phyloP scores from a whole-genome alignment of 2,113 vertebrate genomes.

The Delphinus delphis region DNA sequence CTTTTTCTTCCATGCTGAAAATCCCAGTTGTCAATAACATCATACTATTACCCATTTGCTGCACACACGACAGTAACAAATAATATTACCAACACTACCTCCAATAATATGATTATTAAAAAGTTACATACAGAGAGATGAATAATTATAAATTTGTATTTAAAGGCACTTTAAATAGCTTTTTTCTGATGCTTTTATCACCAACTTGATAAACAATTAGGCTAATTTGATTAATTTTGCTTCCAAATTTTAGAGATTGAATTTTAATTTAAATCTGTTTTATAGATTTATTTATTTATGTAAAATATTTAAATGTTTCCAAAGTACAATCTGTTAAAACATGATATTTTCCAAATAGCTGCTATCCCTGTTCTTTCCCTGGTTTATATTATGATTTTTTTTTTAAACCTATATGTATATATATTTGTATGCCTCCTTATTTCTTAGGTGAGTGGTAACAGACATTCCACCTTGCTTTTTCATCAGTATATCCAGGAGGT shows the following conservation, averaged over 20 bases:
- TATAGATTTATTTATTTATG: not conserved
- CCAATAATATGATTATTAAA: not conserved
- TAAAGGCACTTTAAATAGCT: not conserved
- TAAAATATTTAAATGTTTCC: slow-evolving; percentile 5
- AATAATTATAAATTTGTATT: not conserved
- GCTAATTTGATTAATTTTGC: slow-evolving; percentile 16
- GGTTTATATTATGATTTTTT: not conserved
- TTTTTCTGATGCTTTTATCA: not conserved
- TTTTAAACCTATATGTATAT: not conserved
- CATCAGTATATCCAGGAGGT: not conserved
- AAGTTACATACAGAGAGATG: not conserved
- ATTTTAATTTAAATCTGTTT: not conserved
- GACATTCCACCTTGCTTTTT: not conserved
- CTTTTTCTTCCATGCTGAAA: not conserved
- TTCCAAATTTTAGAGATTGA: slow-evolving; percentile 28
- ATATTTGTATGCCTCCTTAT: not conserved
- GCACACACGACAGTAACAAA: not conserved
- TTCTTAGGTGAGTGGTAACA: not conserved
- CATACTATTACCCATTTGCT: not conserved
- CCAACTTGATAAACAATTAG: not conserved
- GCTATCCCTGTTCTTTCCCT: not conserved
- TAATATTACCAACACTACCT: not conserved
- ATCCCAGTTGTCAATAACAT: not conserved
- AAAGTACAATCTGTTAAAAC: not conserved
- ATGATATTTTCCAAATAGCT: not conserved